A percentile compares a stretch with the other conserved stretches of the same genome.
phyloP scores from a whole-genome alignment of 2,797 vertebrate genomes.

The Rhinella marina region DNA sequence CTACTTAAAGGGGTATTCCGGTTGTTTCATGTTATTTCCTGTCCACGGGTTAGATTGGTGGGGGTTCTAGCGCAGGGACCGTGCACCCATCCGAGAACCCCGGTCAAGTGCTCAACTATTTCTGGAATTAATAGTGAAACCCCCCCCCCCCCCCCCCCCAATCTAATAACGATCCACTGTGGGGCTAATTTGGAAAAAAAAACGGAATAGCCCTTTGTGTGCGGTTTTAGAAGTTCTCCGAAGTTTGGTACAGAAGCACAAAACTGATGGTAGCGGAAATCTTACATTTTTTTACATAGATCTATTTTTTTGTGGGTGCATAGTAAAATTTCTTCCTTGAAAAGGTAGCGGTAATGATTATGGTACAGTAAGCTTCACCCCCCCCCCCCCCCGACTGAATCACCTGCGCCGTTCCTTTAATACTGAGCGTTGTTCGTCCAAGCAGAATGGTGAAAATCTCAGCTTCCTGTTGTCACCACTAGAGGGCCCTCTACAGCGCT shows the following conservation, averaged over 20 bases:
- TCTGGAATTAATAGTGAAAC: too few species aligned
- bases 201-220: neutral
- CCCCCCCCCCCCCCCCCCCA: too few species aligned
- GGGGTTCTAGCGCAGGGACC: too few species aligned
- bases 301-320: neutral
- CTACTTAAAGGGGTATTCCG: neutral
- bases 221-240: neutral
- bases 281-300: neutral
- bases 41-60: too few species aligned
- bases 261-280: neutral
- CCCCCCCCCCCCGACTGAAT: too few species aligned
- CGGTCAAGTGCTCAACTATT: too few species aligned
- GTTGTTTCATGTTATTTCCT: neutral
- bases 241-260: conserved; percentile 28
- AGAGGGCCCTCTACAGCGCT: neutral
- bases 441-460: neutral
- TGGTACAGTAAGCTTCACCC: neutral
- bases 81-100: too few species aligned
- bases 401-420: neutral
- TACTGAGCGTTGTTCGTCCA: neutral
- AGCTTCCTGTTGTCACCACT: neutral
- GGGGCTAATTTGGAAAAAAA: too few species aligned
- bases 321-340: neutral
- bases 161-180: too few species aligned
- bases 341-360: neutral